phyloP scores from a whole-genome alignment of 2,113 vertebrate genomes.

The Geothlypis trichas region DNA sequence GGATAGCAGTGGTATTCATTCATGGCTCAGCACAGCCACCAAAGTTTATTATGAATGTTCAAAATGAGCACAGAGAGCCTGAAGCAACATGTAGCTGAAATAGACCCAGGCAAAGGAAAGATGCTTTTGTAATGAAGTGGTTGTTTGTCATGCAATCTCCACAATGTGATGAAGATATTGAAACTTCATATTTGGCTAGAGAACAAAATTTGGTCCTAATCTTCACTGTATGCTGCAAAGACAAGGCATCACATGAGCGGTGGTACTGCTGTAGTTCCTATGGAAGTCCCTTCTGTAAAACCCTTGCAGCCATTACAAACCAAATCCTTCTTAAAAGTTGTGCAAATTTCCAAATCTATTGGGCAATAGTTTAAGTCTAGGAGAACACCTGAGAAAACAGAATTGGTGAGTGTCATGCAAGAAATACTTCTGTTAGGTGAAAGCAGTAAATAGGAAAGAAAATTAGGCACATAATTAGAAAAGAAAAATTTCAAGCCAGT shows the following conservation, averaged over 20 bases:
- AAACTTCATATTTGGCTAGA: neutral
- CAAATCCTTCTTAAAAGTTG: neutral
- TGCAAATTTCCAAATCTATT: neutral
- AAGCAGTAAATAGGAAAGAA: neutral
- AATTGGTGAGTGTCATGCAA: neutral
- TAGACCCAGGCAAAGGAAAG: neutral
- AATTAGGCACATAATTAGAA: neutral
- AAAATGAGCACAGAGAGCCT: neutral
- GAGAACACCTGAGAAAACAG: neutral
- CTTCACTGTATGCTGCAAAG: neutral
- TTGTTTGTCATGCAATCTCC: neutral
- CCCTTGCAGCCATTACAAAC: neutral
- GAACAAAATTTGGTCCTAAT: neutral
- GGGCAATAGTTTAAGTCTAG: neutral
- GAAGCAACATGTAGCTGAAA: neutral
- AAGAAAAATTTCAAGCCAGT: neutral
- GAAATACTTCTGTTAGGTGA: neutral
- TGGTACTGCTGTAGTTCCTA: neutral
- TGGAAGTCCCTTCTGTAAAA: neutral
- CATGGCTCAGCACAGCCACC: neutral
- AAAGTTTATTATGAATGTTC: neutral
- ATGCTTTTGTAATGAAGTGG: neutral
- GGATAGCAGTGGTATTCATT: neutral
- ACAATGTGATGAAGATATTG: neutral
- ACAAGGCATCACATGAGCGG: neutral